A percentile compares a stretch with the other conserved stretches of the same genome.
Evolutionary conservation across 1,140 invertebrate genomes (phyloP).

Genomic region (Eubasilissa regina): DNA sequence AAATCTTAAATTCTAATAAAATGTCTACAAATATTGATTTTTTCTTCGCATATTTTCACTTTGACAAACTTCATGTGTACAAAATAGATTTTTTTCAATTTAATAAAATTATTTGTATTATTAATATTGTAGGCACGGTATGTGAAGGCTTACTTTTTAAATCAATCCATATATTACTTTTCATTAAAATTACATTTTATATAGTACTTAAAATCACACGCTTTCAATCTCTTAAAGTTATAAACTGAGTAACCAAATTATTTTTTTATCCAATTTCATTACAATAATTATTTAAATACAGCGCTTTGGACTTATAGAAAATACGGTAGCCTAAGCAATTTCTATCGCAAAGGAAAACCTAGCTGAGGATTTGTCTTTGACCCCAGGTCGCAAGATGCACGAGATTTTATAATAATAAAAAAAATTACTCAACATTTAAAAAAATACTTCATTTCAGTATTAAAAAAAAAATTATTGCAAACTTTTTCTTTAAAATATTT

Average conservation of each 20-base stretch:
- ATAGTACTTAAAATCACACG: not conserved
- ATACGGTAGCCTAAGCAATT: too few relatives aligned
- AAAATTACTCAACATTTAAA: too few relatives aligned
- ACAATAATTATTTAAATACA: too few relatives aligned
- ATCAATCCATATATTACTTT: conserved; percentile 36
- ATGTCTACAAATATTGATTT: conserved; percentile 12
- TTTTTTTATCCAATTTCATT: too few relatives aligned
- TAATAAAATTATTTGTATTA: conserved; percentile 7
- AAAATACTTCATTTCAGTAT: too few relatives aligned
- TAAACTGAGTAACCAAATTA: not conserved
- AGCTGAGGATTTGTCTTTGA: too few relatives aligned
- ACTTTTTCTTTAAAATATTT: too few relatives aligned
- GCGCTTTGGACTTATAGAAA: too few relatives aligned
- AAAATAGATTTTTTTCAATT: conserved; percentile 41
- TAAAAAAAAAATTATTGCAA: too few relatives aligned
- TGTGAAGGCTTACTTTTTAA: conserved; percentile 13
- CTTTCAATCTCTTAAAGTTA: not conserved
- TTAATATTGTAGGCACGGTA: conserved; percentile 26
- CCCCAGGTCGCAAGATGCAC: too few relatives aligned
- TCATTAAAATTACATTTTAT: conserved; percentile 27
- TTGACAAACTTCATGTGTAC: conserved; percentile 13
- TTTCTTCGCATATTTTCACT: conserved; percentile 7
- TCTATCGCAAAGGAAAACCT: too few relatives aligned
- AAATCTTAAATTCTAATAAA: conserved; percentile 12
- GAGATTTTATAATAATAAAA: too few relatives aligned